Conservation (phyloP, 2,888 invertebrate species). For the Caenorhabditis macrosperma region DNA sequence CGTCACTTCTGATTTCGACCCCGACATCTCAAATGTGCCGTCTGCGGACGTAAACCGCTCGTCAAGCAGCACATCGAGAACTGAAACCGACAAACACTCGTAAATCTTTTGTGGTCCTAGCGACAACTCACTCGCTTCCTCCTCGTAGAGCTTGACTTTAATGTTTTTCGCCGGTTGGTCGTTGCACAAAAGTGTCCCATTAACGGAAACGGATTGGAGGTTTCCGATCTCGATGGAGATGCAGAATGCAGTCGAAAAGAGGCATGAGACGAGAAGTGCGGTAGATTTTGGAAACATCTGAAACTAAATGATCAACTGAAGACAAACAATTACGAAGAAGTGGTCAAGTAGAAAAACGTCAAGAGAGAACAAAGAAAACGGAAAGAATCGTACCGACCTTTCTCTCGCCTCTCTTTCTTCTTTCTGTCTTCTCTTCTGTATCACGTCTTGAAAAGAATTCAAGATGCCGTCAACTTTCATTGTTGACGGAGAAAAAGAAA, state of each 20-base stretch:
- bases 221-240: conserved; percentile 68
- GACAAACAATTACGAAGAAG: background rate
- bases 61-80: conserved; percentile 75
- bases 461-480: background rate
- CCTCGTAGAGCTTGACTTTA: conserved; percentile 78
- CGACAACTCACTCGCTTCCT: conserved; percentile 66
- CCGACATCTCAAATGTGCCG: conserved; percentile 72
- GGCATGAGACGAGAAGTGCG: conserved; percentile 1
- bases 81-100: conserved; percentile 53
- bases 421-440: too few relatives aligned
- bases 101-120: conserved; percentile 42
- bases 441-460: too few relatives aligned
- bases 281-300: conserved; percentile 17
- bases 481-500: conserved; percentile 6
- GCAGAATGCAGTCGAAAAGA: conserved; percentile 15
- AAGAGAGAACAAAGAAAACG: conserved; percentile 18
- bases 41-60: conserved; percentile 70
- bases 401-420: background rate
- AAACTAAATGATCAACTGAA: conserved; percentile 7
- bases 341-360: conserved; percentile 35
- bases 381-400: background rate
- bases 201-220: conserved; percentile 73
- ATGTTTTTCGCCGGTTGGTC: conserved; percentile 73
- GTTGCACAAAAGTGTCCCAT: conserved; percentile 73
- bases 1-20: conserved; percentile 65